Evolutionary conservation across 1,140 invertebrate genomes (phyloP).

Genomic region (Zaprionus lachaisei): DNA sequence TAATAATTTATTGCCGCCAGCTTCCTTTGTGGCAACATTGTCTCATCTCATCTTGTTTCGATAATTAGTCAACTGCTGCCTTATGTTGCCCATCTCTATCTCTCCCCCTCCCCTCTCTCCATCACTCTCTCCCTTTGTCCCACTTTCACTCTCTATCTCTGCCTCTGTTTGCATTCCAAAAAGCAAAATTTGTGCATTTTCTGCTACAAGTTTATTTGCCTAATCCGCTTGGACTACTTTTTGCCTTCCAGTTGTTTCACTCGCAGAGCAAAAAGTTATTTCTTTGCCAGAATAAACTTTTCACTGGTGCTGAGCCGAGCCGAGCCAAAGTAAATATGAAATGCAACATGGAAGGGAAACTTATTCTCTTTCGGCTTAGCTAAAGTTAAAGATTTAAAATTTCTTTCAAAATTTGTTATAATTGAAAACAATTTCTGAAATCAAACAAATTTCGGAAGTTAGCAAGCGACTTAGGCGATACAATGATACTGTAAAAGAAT

Average conservation of each 20-base stretch:
- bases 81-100: background rate
- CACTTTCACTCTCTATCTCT: background rate
- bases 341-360: background rate
- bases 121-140: background rate
- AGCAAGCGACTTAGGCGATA: background rate
- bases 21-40: constrained; percentile 60
- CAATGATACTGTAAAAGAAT: background rate
- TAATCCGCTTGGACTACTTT: constrained; percentile 3
- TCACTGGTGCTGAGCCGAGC: background rate
- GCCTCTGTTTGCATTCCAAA: background rate
- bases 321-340: background rate
- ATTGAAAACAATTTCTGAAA: background rate
- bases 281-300: constrained; percentile 1
- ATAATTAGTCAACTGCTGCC: constrained; percentile 1
- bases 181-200: background rate
- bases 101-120: background rate
- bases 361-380: background rate
- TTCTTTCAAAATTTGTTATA: background rate
- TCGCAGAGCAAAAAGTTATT: background rate
- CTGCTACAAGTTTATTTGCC: constrained; percentile 6
- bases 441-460: background rate
- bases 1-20: constrained; percentile 64
- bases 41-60: constrained; percentile 2
- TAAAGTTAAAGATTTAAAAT: background rate
- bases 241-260: background rate